Evolutionary conservation across 2,113 vertebrate species (phyloP).

Genomic region (Istiophorus platypterus): DNA sequence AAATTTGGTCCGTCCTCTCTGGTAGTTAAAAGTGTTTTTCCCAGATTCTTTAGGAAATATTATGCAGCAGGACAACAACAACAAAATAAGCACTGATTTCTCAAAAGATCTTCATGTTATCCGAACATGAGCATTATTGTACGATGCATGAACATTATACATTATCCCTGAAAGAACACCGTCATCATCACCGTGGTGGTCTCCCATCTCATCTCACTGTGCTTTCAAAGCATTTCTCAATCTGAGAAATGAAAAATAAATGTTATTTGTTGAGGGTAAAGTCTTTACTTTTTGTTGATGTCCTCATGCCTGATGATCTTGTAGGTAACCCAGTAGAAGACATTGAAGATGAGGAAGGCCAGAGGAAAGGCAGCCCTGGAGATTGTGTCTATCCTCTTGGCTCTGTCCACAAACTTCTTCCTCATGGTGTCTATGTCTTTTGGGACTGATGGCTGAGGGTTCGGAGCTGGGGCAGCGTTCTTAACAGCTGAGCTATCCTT

Average conservation of each 20-base stretch:
- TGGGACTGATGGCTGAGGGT: slow-evolving; percentile 82
- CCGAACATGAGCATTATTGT: slow-evolving; percentile 55
- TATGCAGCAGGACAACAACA: slow-evolving; percentile 62
- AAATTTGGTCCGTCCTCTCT: slow-evolving; percentile 87
- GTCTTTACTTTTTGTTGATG: slow-evolving; percentile 89
- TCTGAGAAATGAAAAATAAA: slow-evolving; percentile 60
- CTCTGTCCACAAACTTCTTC: slow-evolving; percentile 98
- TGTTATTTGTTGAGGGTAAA: background rate
- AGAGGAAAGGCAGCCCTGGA: slow-evolving; percentile 96
- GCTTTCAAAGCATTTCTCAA: slow-evolving; percentile 62
- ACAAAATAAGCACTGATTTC: slow-evolving; percentile 56
- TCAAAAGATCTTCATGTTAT: slow-evolving; percentile 54
- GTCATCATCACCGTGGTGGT: slow-evolving; percentile 30
- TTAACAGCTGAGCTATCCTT: slow-evolving; percentile 93
- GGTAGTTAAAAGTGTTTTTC: slow-evolving; percentile 48
- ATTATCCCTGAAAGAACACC: slow-evolving; percentile 79
- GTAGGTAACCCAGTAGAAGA: slow-evolving; percentile 99
- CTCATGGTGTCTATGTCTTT: slow-evolving; percentile 93
- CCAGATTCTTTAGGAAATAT: slow-evolving; percentile 41
- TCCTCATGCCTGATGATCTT: slow-evolving; percentile 98
- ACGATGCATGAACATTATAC: slow-evolving; percentile 52
- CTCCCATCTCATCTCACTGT: slow-evolving; percentile 25
- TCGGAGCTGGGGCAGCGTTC: slow-evolving; percentile 82
- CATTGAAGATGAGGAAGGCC: slow-evolving; percentile 98
- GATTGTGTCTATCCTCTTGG: slow-evolving; percentile 98